phyloP scores from a whole-genome alignment of 2,797 vertebrate genomes.

The Hoplostethus atlanticus region DNA sequence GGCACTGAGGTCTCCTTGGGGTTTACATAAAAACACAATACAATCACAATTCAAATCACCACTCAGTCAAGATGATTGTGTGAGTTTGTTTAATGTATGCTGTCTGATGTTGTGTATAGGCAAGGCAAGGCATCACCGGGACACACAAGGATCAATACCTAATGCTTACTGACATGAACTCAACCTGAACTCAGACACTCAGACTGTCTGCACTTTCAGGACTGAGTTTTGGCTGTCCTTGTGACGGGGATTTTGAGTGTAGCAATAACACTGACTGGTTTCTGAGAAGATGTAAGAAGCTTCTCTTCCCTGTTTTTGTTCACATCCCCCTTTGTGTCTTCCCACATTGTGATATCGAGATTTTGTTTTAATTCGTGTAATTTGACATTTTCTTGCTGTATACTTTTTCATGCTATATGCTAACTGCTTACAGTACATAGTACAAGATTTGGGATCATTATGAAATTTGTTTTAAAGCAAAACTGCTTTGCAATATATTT shows the following conservation, averaged over 20 bases:
- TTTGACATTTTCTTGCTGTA: no score
- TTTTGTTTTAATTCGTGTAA: no score
- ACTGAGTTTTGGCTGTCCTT: not conserved
- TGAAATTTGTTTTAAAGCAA: no score
- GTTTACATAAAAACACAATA: not conserved
- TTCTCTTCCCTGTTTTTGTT: no score
- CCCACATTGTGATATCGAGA: no score
- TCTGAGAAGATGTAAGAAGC: not conserved
- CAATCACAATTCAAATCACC: not conserved
- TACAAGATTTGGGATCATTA: not conserved
- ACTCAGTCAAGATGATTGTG: not conserved
- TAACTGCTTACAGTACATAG: no score
- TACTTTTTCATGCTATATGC: no score
- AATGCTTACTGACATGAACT: conserved; percentile 26
- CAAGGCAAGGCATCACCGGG: conserved; percentile 24
- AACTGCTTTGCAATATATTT: not conserved
- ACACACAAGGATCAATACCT: conserved; percentile 37
- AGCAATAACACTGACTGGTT: not conserved
- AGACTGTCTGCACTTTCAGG: not conserved
- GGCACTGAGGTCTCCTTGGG: not conserved
- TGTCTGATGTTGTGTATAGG: conserved; percentile 9
- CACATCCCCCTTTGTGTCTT: no score
- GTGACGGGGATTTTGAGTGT: not conserved
- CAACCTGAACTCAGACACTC: conserved; percentile 9
- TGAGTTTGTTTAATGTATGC: not conserved